These are phyloP conservation scores for Macrophya alboannulata DNA, from an alignment of 2,888 invertebrate genomes.

Conservation along the genomic window DNA sequence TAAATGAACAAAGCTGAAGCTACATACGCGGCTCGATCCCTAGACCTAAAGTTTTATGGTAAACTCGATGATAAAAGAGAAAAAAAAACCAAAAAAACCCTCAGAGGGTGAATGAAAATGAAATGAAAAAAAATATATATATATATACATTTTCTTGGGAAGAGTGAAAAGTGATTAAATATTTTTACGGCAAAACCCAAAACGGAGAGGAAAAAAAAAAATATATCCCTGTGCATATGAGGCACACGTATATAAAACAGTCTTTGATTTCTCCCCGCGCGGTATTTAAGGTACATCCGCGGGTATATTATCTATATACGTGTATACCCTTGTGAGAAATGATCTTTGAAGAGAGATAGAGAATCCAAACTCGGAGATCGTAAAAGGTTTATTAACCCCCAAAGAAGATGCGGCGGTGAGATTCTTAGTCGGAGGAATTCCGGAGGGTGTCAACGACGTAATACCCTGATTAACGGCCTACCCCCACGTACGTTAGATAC, in stretches of 20 bases:
- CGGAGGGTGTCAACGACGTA: constrained; percentile 61
- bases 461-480: constrained; percentile 66
- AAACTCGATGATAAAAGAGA: not conserved
- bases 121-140: not conserved
- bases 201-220: too few species aligned
- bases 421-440: constrained; percentile 51
- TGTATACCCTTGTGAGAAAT: constrained; percentile 15
- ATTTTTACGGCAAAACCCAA: too few species aligned
- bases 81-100: too few species aligned
- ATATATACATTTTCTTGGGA: not conserved
- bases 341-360: constrained; percentile 34
- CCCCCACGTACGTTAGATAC: constrained; percentile 40
- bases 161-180: too few species aligned
- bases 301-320: not conserved
- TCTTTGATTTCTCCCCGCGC: not conserved
- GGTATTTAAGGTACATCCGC: not conserved
- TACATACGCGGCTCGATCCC: not conserved
- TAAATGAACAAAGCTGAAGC: not conserved
- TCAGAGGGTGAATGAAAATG: not conserved
- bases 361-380: constrained; percentile 16
- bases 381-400: constrained; percentile 57
- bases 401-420: constrained; percentile 50
- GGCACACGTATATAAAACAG: too few species aligned
- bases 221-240: too few species aligned
- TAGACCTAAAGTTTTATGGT: not conserved